Conservation (phyloP, 2,797 vertebrate species). For the Acipenser ruthenus region DNA sequence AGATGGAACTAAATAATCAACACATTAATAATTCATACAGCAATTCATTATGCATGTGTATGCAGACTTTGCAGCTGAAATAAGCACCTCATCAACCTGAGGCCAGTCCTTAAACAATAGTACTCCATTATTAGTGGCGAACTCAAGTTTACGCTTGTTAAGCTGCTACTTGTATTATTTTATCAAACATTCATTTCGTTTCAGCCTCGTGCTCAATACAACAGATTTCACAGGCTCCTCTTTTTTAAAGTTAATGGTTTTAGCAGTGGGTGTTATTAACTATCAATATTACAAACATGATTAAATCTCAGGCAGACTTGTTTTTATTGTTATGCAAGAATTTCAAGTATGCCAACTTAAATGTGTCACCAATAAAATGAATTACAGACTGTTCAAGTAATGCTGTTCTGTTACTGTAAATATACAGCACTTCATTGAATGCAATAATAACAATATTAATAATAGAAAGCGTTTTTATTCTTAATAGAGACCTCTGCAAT, state of each 20-base stretch:
- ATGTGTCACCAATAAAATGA: constrained; percentile 71
- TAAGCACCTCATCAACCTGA: constrained; percentile 95
- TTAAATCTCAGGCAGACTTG: constrained; percentile 88
- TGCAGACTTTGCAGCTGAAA: constrained; percentile 82
- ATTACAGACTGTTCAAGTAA: constrained; percentile 41
- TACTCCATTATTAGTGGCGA: constrained; percentile 84
- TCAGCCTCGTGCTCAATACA: constrained; percentile 64
- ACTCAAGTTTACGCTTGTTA: constrained; percentile 96
- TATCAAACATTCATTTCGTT: constrained; percentile 96
- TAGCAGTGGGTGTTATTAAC: constrained; percentile 82
- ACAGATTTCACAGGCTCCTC: constrained; percentile 71
- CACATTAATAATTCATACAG: constrained; percentile 99
- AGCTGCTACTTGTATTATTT: constrained; percentile 97
- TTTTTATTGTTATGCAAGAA: constrained; percentile 77
- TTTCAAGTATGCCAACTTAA: constrained; percentile 72
- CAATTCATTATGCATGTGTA: constrained; percentile 98
- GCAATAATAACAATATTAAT: too few species aligned
- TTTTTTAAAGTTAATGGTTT: constrained; percentile 76
- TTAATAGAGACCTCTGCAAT: too few species aligned
- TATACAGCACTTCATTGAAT: too few species aligned
- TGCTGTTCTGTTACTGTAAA: too few species aligned
- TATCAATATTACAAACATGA: constrained; percentile 93
- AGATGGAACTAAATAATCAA: constrained; percentile 99
- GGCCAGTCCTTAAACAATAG: constrained; percentile 96
- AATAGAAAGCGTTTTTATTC: too few species aligned